Evolutionary conservation across 2,113 vertebrate genomes (phyloP), one percentile per base, ranked within the genome.

Genomic region (Rhinopomastus cyanomelas): DNA sequence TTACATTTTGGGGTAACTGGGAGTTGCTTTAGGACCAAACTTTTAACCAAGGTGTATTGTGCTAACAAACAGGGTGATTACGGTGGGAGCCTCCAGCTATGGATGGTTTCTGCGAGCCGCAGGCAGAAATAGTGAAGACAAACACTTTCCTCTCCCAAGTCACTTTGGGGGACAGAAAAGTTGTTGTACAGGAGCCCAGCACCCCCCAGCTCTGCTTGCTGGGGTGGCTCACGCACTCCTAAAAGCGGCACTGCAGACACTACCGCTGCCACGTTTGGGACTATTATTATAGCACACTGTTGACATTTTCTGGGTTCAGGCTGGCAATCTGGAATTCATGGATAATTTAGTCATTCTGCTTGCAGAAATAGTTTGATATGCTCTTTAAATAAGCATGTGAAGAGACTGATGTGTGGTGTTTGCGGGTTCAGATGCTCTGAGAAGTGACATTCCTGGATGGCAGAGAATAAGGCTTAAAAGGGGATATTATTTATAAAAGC

Each of bases 401-500:
- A 87, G 74, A 92, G 90, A 93, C 10, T 64, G 84, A 95, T 94
- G 71, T 85, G 42, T 67, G 84, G 73, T 87, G 66, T 66, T 85
- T 90, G 71, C 30, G 17, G 67, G 75, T 94, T 95, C 88, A 89
- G 93, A 95, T 82, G 72, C 88, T 88, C 92, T 89, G 88, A 95
- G 90, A 94, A 95, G 86, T 93, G 88, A 87, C 51, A 56, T 32
- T 92, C 60, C 73, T 85, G 55, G 65, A 69, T 46, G 75, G 72
- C 81, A 93, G 61, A 93, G 90, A 96, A 95, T 83, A 94, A 86
- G 73, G 64, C 86, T 94, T 88, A 91, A 92, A 92, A 93, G 64
- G 89, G 49, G 87, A 92, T 95, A 93, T 92, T 95, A 96, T 94
- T 94, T 92, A 93, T 95, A 93, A 91, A 93, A 94, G 83, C 86